A percentile compares a stretch with the other conserved stretches of the same genome.
These are phyloP conservation scores for Thalassarche chlororhynchos DNA, from an alignment of 2,113 vertebrate species.

Conservation along the genomic window DNA sequence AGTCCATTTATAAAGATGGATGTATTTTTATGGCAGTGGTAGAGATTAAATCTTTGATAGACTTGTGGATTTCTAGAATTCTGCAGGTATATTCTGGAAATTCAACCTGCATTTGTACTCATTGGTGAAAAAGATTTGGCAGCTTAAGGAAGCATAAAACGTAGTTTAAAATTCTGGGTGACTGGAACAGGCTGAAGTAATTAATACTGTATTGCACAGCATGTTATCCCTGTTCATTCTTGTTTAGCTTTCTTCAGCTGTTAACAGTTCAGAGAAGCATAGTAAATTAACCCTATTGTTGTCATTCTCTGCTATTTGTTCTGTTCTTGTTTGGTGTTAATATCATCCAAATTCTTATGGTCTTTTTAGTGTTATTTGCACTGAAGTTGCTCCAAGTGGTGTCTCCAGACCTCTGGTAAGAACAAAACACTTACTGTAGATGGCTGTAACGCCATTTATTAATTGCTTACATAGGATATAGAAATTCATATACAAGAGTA, in stretches of 20 bases:
- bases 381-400: neutral
- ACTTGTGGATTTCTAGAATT: neutral
- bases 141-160: conserved; percentile 49
- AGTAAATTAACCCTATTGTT: conserved; percentile 13
- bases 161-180: conserved; percentile 6
- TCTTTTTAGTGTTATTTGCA: neutral
- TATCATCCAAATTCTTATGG: neutral
- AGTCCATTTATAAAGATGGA: neutral
- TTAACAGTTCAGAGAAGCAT: conserved; percentile 22
- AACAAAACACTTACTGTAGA: neutral
- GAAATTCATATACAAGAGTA: neutral
- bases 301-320: neutral
- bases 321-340: conserved; percentile 8
- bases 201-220: conserved; percentile 48
- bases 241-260: conserved; percentile 44
- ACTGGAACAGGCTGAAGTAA: neutral
- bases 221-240: conserved; percentile 21
- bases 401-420: neutral
- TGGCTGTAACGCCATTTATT: neutral
- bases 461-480: neutral
- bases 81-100: neutral
- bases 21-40: neutral
- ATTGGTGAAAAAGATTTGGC: conserved; percentile 13
- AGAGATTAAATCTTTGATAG: neutral
- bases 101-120: neutral